Evolutionary conservation across 53 echinoderm and acorn worm genomes (phyloP), one percentile per base, ranked within the genome.

Genomic region (Paracentrotus lividus): DNA sequence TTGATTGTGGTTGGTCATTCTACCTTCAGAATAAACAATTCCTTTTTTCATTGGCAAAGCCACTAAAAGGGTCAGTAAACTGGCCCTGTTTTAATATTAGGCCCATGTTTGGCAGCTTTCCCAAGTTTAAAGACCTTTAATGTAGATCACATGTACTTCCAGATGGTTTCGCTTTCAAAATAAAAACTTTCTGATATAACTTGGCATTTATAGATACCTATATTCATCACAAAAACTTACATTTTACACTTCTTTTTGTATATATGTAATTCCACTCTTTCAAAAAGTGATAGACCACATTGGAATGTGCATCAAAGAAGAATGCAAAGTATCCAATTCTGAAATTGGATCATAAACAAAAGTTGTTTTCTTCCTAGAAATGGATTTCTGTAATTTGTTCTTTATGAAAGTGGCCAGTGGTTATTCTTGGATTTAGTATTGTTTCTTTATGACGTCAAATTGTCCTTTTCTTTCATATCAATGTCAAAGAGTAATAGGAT

Each of bases 1-100:
- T 78, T 23, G 47, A 78, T 78, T 20, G 23, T 78, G 44, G 78
- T 78, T 23, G 23, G 81, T 78, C n/a, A n/a, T 45, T 78, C 45
- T 8, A 78, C 81, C 81, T 78, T 78, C 45, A 47, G 27, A 23
- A 45, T 16, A 26, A 78, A 45, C 26, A 9, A 78, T 44, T 78
- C n/a, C n/a, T n/a, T n/a, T n/a, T n/a, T n/a, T n/a, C n/a, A n/a
- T 44, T 44, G 0, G 2, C 43, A 78, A 47, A n/a, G n/a, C 77
- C 81, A n/a, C 43, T 78, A 45, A 78, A 47, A 78, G 23, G 45
- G n/a, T 78, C 81, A 78, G 26, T 78, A 78, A 2, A 34, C n/a
- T n/a, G n/a, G n/a, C 44, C 45, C 26, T 45, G 75, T 78, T 44
- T n/a, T 78, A n/a, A n/a, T n/a, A n/a, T n/a, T n/a, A n/a, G n/a